A percentile compares a stretch with the other conserved stretches of the same genome.
These are phyloP conservation scores for Drosophila melanica DNA, from an alignment of 1,140 invertebrate species.

Conservation along the genomic window DNA sequence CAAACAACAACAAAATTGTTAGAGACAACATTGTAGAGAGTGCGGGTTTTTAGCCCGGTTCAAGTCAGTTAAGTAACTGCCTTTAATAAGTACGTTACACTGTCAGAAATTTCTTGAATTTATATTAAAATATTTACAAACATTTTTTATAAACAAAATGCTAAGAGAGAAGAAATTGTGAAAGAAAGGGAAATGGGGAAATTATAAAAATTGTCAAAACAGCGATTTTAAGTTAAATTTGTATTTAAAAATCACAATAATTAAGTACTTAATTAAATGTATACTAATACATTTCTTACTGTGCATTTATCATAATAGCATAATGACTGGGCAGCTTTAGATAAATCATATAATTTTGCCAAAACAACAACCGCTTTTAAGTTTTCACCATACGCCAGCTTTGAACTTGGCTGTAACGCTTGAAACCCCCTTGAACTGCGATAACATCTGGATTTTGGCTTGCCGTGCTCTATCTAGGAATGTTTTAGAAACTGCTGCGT, in stretches of 20 bases:
- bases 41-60: background rate
- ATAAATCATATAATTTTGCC: slow-evolving; percentile 10
- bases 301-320: slow-evolving; percentile 8
- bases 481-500: slow-evolving; percentile 25
- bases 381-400: background rate
- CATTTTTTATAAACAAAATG: no score
- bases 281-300: no score
- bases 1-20: slow-evolving; percentile 6
- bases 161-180: no score
- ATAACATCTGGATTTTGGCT: slow-evolving; percentile 21
- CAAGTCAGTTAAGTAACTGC: slow-evolving; percentile 11
- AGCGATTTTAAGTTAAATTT: no score
- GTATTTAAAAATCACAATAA: no score
- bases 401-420: slow-evolving; percentile 13
- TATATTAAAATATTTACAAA: no score
- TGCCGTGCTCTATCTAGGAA: slow-evolving; percentile 14
- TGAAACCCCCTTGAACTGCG: slow-evolving; percentile 5
- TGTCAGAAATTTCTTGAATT: background rate
- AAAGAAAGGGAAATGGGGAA: no score
- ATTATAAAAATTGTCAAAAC: no score
- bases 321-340: slow-evolving; percentile 2
- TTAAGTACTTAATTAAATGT: no score
- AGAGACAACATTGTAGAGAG: background rate
- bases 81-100: background rate
- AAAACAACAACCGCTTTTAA: background rate